Evolutionary conservation across 2,888 invertebrate species (phyloP).

Genomic region (Colostygia pectinataria): DNA sequence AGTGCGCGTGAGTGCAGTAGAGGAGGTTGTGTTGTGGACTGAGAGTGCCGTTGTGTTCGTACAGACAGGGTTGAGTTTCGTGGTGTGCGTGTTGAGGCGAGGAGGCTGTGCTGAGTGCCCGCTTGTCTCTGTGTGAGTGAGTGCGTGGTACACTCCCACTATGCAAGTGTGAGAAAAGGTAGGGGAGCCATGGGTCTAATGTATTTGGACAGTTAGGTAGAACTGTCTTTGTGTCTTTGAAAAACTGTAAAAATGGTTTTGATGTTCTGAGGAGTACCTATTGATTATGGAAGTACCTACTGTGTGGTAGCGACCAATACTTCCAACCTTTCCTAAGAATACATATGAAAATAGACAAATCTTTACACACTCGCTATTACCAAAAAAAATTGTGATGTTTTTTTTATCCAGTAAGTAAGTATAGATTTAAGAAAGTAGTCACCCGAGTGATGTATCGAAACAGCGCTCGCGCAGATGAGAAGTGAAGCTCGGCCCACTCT

Average conservation of each 20-base stretch:
- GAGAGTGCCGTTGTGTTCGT: slow-evolving; percentile 79
- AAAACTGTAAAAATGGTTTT: too few species aligned
- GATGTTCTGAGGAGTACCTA: too few species aligned
- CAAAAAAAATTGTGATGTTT: background rate
- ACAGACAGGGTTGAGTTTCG: slow-evolving; percentile 54
- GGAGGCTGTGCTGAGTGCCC: slow-evolving; percentile 66
- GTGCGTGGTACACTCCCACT: slow-evolving; percentile 75
- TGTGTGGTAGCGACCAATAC: too few species aligned
- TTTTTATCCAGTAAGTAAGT: background rate
- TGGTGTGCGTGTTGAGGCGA: slow-evolving; percentile 65
- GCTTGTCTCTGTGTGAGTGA: slow-evolving; percentile 63
- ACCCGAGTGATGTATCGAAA: slow-evolving; percentile 69
- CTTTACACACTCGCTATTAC: too few species aligned
- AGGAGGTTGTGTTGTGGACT: slow-evolving; percentile 80
- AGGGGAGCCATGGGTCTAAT: slow-evolving; percentile 49
- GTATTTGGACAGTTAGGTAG: slow-evolving; percentile 14
- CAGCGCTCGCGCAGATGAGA: slow-evolving; percentile 70
- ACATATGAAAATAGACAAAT: too few species aligned
- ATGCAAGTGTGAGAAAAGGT: slow-evolving; percentile 57
- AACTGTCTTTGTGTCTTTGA: too few species aligned
- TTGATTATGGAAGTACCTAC: too few species aligned
- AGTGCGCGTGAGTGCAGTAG: slow-evolving; percentile 82
- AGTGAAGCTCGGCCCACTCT: slow-evolving; percentile 72
- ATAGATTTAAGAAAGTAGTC: slow-evolving; percentile 50
- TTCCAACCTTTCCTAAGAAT: too few species aligned